Conservation (phyloP, 1,140 invertebrate genomes). For the Conopomorpha cramerella region DNA sequence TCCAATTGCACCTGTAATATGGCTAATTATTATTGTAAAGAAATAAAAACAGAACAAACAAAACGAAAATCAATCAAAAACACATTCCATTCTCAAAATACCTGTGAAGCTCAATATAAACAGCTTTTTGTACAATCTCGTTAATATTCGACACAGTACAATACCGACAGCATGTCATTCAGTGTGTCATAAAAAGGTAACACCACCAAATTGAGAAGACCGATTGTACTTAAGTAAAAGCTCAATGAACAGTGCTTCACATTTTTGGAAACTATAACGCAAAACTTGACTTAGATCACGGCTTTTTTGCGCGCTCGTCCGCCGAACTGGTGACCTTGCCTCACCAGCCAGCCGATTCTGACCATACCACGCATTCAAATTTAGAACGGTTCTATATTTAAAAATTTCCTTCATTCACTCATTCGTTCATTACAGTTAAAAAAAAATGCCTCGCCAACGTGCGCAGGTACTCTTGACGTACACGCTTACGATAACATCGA, state of each 20-base stretch:
- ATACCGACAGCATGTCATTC: no score
- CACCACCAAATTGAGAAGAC: not conserved
- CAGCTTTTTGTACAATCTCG: no score
- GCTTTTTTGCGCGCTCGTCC: not conserved
- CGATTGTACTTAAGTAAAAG: not conserved
- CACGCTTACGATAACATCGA: not conserved
- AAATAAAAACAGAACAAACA: no score
- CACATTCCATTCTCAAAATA: no score
- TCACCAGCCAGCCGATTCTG: conserved; percentile 10
- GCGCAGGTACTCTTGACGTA: not conserved
- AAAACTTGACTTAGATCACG: not conserved
- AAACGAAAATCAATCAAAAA: no score
- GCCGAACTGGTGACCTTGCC: conserved; percentile 14
- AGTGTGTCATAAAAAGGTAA: not conserved
- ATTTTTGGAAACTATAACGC: no score
- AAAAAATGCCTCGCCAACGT: not conserved
- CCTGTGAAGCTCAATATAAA: no score
- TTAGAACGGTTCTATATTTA: conserved; percentile 21
- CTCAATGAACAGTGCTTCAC: no score
- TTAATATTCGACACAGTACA: no score
- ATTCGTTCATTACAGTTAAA: not conserved
- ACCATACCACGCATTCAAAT: conserved; percentile 17
- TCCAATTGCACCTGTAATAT: no score
- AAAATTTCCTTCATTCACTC: conserved; percentile 4
- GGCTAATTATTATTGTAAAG: no score